Evolutionary conservation across 2,888 invertebrate species (phyloP).

Genomic region (Drosophila monieri): DNA sequence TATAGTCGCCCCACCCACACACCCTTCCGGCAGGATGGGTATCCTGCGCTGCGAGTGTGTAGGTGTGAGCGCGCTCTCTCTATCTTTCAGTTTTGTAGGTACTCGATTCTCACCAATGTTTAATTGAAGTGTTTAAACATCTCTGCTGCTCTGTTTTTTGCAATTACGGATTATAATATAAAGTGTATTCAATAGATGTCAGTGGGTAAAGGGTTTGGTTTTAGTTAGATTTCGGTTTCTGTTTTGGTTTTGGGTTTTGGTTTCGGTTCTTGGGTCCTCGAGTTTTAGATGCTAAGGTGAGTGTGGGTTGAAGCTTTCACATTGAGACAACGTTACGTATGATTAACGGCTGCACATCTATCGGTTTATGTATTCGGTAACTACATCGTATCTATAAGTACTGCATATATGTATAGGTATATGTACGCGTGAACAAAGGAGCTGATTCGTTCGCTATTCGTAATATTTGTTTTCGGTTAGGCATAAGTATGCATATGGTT

Average conservation of each 20-base stretch:
- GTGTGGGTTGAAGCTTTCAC: slow-evolving; percentile 30
- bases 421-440: slow-evolving; percentile 23
- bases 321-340: slow-evolving; percentile 36
- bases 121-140: slow-evolving; percentile 49
- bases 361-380: slow-evolving; percentile 19
- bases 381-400: slow-evolving; percentile 16
- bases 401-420: slow-evolving; percentile 38
- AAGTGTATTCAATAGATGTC: slow-evolving; percentile 17
- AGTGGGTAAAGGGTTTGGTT: slow-evolving; percentile 12
- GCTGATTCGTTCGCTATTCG: slow-evolving; percentile 34
- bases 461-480: slow-evolving; percentile 39
- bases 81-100: slow-evolving; percentile 66
- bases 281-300: slow-evolving; percentile 33
- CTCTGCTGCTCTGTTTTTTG: slow-evolving; percentile 40
- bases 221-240: slow-evolving; percentile 11
- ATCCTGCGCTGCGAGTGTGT: slow-evolving; percentile 8
- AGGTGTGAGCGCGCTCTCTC: slow-evolving; percentile 19
- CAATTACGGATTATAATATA: slow-evolving; percentile 13
- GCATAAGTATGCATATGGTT: slow-evolving; percentile 48
- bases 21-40: slow-evolving; percentile 11
- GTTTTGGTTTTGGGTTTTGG: background rate
- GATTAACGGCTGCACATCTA: slow-evolving; percentile 29
- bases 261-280: slow-evolving; percentile 30
- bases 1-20: slow-evolving; percentile 54
- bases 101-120: slow-evolving; percentile 79